Base-by-base conservation (phyloP, 2,888 invertebrate genomes). In the Caenorhabditis angaria region DNA sequence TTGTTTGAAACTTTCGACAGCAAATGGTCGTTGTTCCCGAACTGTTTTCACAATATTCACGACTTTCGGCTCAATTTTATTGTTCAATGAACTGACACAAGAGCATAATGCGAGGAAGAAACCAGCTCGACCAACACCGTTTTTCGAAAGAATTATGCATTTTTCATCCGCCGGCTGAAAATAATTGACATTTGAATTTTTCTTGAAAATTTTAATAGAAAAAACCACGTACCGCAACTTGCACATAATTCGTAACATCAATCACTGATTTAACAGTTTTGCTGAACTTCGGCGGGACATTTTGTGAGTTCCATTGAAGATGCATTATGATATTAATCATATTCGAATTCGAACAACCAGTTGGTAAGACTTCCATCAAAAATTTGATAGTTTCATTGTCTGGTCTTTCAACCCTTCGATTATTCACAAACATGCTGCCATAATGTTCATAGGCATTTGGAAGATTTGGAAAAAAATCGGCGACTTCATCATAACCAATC, bases 381-480 rank as follows among this genome's bases (percentile, higher is more conserved):
- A 62, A 71, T 22, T 29, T 27, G 12, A 61, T 55, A 12, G 60
- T 63, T 47, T 71, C 71, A 1, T 54, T 47, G 24, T 71, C 71
- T 50, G 64, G 57, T 20, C 67, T 71, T 18, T 71, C 71, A 20
- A 63, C 63, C 54, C 67, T 71, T 47, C 71, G 51, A 64, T 63
- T 71, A 27, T 71, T 71, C 29, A 71, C 64, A 61, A 71, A 71
- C 71, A 71, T 71, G 8, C 27, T 18, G n/a, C 71, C 71, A 32
- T 71, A 63, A 47, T 71, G 61, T n/a, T 60, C 48, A 24, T 56
- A 71, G 0, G 50, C 57, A 1, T 64, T 60, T 1, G 27, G 22
- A 22, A 41, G 27, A 1, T 54, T 27, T 14, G 71, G 71, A 20
- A 71, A 71, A 64, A 71, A 71, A 10, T 71, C 66, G 54, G 50